These are phyloP conservation scores for Mormyrus lacerda DNA, from an alignment of 2,113 vertebrate species.

Conservation along the genomic window DNA sequence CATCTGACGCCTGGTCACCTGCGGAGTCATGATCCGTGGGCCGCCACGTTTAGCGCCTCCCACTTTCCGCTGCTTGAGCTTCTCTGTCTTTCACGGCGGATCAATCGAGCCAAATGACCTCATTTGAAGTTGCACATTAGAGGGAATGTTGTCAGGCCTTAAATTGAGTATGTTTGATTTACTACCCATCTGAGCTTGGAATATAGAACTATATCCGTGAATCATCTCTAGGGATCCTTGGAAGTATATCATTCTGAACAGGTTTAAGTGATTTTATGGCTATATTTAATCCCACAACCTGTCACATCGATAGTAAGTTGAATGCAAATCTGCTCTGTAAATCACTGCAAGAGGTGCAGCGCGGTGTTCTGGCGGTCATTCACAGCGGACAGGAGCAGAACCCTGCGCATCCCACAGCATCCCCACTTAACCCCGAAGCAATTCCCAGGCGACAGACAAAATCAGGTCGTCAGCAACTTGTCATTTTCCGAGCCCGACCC, in stretches of 20 bases:
- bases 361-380: constrained; percentile 56
- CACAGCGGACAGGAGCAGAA: constrained; percentile 63
- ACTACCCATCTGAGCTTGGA: constrained; percentile 54
- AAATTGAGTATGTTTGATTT: constrained; percentile 38
- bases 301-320: constrained; percentile 50
- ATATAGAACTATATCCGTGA: constrained; percentile 52
- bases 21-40: background rate
- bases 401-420: constrained; percentile 58
- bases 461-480: constrained; percentile 47
- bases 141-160: background rate
- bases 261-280: constrained; percentile 42
- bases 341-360: constrained; percentile 56
- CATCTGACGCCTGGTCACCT: background rate
- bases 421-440: constrained; percentile 60
- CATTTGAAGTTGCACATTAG: constrained; percentile 5
- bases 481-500: constrained; percentile 49
- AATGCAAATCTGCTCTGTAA: constrained; percentile 52
- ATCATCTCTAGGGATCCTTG: constrained; percentile 47
- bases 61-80: background rate
- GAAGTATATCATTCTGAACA: constrained; percentile 36
- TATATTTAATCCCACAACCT: constrained; percentile 43
- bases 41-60: background rate
- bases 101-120: background rate
- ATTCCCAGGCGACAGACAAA: constrained; percentile 52
- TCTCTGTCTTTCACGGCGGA: background rate